Percentiles rank a stretch among this genome's conserved stretches.
These are phyloP conservation scores for Cotesia congregata DNA, from an alignment of 2,888 invertebrate species.

Conservation along the genomic window DNA sequence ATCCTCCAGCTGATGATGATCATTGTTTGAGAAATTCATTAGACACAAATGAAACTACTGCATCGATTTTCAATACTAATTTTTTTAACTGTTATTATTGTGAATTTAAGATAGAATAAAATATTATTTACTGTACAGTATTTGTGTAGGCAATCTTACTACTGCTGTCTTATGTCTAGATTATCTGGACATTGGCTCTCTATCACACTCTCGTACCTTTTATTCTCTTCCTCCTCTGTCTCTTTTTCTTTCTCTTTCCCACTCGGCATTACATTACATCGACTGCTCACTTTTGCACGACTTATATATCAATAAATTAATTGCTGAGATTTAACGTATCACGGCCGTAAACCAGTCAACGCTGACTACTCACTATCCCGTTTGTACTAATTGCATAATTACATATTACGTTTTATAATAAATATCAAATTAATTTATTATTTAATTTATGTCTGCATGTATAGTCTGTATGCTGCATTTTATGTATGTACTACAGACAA, in stretches of 20 bases:
- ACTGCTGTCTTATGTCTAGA: conserved; percentile 23
- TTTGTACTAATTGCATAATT: conserved; percentile 68
- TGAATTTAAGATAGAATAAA: conserved; percentile 32
- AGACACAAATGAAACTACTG: conserved; percentile 16
- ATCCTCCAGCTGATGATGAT: conserved; percentile 12
- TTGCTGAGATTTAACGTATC: conserved; percentile 68
- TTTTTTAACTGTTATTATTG: conserved; percentile 40
- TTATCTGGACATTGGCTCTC: conserved; percentile 14
- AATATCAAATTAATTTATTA: background rate
- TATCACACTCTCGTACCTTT: conserved; percentile 20
- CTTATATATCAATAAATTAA: conserved; percentile 65
- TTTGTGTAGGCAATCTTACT: conserved; percentile 39
- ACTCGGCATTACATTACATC: background rate
- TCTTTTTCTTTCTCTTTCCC: background rate
- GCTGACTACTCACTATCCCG: conserved; percentile 47
- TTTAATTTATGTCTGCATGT: background rate
- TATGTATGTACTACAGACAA: background rate
- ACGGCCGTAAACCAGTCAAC: conserved; percentile 66
- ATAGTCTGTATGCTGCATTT: no score
- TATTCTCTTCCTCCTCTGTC: conserved; percentile 32
- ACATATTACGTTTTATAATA: conserved; percentile 58
- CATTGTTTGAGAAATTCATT: conserved; percentile 60
- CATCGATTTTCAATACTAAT: conserved; percentile 32
- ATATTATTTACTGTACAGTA: background rate
- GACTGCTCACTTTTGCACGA: conserved; percentile 26